A percentile compares a stretch with the other conserved stretches of the same genome.
phyloP scores from a whole-genome alignment of 2,797 vertebrate species.

The Fistularia commersonii region DNA sequence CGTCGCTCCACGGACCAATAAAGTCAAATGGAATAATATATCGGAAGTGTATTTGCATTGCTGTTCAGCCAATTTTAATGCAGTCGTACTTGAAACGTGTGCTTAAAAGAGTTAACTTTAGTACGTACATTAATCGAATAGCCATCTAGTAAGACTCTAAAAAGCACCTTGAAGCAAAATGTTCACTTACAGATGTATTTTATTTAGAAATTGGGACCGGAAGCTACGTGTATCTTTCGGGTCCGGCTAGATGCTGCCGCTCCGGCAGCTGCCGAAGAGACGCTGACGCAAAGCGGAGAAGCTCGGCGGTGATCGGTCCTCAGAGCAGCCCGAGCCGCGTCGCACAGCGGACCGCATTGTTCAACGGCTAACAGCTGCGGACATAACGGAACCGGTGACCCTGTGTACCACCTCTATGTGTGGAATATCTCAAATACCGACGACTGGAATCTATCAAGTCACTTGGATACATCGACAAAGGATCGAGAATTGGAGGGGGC shows the following conservation, averaged over 20 bases:
- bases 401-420: not conserved
- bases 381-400: not conserved
- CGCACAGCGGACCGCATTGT: slow-evolving; percentile 12
- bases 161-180: not conserved
- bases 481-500: not conserved
- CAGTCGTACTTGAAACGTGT: no score
- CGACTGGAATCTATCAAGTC: not conserved
- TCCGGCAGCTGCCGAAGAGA: slow-evolving; percentile 11
- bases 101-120: no score
- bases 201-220: slow-evolving; percentile 7
- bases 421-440: not conserved
- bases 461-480: not conserved
- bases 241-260: slow-evolving; percentile 1
- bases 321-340: not conserved
- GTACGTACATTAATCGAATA: no score
- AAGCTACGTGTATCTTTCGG: not conserved
- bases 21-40: no score
- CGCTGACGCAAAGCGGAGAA: slow-evolving; percentile 10
- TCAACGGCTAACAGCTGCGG: not conserved
- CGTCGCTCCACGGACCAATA: not conserved
- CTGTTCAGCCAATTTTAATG: no score
- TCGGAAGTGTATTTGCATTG: not conserved
- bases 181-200: not conserved
- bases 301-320: slow-evolving; percentile 5
- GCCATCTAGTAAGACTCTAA: no score